Conservation (phyloP, 2,113 vertebrate species). For the Eubucco bourcierii region DNA sequence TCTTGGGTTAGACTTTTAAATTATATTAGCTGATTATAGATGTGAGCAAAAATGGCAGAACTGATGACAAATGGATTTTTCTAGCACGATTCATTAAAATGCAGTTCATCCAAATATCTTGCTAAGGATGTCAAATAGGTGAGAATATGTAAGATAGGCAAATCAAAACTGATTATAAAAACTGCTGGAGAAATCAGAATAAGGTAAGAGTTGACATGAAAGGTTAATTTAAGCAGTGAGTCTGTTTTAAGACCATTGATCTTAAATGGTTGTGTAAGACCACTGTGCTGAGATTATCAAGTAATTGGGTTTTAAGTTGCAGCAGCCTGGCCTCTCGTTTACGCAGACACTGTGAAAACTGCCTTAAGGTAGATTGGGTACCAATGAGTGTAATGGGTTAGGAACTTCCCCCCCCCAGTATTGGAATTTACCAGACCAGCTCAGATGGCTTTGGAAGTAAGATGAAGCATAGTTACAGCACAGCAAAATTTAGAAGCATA, state of each 20-base stretch:
- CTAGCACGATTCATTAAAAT: not conserved
- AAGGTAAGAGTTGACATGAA: slow-evolving; percentile 22
- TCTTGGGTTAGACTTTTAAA: not conserved
- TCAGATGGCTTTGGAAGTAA: too few species aligned
- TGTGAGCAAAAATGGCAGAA: slow-evolving; percentile 8
- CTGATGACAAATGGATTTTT: slow-evolving; percentile 19
- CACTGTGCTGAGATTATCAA: not conserved
- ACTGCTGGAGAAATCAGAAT: slow-evolving; percentile 25
- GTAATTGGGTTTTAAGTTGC: not conserved
- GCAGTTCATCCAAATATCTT: not conserved
- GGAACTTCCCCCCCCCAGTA: too few species aligned
- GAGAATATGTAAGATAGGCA: slow-evolving; percentile 7
- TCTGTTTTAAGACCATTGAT: not conserved
- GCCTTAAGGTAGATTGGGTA: not conserved
- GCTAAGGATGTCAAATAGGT: slow-evolving; percentile 15
- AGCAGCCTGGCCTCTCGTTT: not conserved
- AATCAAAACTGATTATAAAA: slow-evolving; percentile 43
- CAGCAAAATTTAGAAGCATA: too few species aligned
- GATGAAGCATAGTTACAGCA: too few species aligned
- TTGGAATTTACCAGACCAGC: too few species aligned
- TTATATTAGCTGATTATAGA: not conserved
- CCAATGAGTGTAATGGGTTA: not conserved
- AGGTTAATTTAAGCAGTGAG: slow-evolving; percentile 35
- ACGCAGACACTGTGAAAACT: not conserved
- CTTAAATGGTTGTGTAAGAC: not conserved